Conservation (phyloP, 2,113 vertebrate genomes). For the Regulus satrapa region DNA sequence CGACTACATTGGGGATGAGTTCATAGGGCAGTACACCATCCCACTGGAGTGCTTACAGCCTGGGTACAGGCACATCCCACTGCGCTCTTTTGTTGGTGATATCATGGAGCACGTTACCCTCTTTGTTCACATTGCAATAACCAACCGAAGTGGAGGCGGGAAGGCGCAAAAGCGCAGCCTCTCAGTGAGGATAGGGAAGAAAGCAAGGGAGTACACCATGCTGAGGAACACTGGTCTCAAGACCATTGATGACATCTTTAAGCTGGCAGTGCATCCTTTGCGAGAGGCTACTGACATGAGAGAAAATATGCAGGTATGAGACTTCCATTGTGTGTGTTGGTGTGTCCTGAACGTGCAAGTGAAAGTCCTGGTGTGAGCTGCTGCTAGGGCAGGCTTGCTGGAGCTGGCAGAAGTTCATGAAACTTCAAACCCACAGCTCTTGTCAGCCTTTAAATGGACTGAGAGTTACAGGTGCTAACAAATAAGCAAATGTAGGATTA, state of each 20-base stretch:
- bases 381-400: not conserved
- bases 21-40: constrained; percentile 94
- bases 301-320: constrained; percentile 90
- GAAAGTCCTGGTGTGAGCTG: not conserved
- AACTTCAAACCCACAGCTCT: not conserved
- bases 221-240: constrained; percentile 88
- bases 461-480: not conserved
- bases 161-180: constrained; percentile 92
- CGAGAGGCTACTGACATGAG: constrained; percentile 91
- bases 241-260: constrained; percentile 89
- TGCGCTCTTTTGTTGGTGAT: constrained; percentile 88
- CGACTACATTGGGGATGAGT: constrained; percentile 98
- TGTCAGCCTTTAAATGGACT: not conserved
- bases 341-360: not conserved
- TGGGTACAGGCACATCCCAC: constrained; percentile 90
- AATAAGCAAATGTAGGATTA: not conserved
- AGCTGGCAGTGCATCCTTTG: constrained; percentile 80
- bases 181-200: constrained; percentile 84
- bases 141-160: constrained; percentile 90
- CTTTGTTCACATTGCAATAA: constrained; percentile 93
- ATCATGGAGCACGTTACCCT: constrained; percentile 88
- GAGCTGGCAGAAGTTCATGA: not conserved
- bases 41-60: constrained; percentile 94
- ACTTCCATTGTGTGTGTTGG: rapidly evolving
- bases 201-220: constrained; percentile 88